Evolutionary conservation across 1,140 invertebrate species (phyloP).

Genomic region (Macrostomum lignano): DNA sequence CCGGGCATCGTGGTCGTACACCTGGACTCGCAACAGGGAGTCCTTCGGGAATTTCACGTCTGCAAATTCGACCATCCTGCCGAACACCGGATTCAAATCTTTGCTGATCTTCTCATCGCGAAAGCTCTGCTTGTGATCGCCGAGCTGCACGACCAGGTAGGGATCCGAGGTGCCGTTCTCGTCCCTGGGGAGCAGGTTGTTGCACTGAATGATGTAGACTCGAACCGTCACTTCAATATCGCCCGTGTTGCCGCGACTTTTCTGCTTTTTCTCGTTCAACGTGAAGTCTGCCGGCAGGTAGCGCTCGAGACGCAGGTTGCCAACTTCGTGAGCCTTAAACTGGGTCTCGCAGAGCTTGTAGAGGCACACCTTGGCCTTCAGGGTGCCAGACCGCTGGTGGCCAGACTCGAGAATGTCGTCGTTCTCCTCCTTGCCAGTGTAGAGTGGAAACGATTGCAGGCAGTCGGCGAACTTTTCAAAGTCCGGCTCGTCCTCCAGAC

Average conservation of each 20-base stretch:
- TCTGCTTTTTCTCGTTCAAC: too few species aligned
- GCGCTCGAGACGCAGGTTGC: too few species aligned
- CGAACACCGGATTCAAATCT: slow-evolving; percentile 61
- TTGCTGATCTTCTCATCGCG: slow-evolving; percentile 71
- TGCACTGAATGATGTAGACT: slow-evolving; percentile 19
- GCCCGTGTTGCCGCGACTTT: slow-evolving; percentile 54
- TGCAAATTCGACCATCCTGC: slow-evolving; percentile 49
- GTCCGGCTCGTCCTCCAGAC: slow-evolving; percentile 44
- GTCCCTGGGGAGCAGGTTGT: slow-evolving; percentile 46
- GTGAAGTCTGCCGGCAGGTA: not conserved
- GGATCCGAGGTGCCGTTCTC: slow-evolving; percentile 67
- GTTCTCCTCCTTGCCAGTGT: slow-evolving; percentile 48
- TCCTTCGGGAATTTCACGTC: slow-evolving; percentile 66
- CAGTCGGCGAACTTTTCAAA: slow-evolving; percentile 54
- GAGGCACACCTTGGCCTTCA: too few species aligned
- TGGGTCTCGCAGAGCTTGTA: too few species aligned
- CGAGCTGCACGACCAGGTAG: slow-evolving; percentile 51
- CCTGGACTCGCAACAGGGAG: slow-evolving; percentile 47
- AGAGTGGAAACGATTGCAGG: slow-evolving; percentile 53
- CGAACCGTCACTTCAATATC: slow-evolving; percentile 15
- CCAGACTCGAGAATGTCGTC: slow-evolving; percentile 30
- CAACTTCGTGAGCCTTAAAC: too few species aligned
- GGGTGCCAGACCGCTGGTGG: too few species aligned
- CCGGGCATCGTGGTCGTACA: slow-evolving; percentile 57
- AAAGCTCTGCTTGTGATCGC: slow-evolving; percentile 48